phyloP scores from a whole-genome alignment of 2,797 vertebrate genomes.

The Smutsia gigantea region DNA sequence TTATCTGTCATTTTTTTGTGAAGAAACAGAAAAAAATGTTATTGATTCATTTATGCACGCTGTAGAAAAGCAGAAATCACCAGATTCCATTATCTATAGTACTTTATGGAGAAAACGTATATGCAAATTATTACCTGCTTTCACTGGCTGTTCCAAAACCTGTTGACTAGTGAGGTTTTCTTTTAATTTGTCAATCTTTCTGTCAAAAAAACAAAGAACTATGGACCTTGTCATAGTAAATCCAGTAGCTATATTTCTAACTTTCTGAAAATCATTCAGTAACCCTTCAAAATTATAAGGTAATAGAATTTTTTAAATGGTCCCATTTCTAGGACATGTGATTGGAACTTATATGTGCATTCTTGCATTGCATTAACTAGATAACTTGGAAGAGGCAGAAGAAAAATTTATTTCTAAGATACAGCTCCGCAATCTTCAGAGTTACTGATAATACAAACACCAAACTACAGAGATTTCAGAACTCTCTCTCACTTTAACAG shows the following conservation, averaged over 20 bases:
- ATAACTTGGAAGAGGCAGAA: not conserved
- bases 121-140: conserved; percentile 67
- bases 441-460: not conserved
- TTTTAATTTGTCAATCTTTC: conserved; percentile 78
- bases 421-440: not conserved
- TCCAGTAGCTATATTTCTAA: conserved; percentile 8
- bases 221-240: not conserved
- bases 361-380: not conserved
- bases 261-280: not conserved
- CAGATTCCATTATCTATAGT: not conserved
- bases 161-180: conserved; percentile 76
- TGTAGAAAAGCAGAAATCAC: not conserved
- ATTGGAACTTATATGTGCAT: not conserved
- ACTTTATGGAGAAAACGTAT: not conserved
- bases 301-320: not conserved
- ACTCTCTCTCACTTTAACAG: not conserved
- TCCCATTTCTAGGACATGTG: not conserved
- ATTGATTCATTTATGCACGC: not conserved
- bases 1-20: not conserved
- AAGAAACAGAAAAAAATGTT: not conserved
- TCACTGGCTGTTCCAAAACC: conserved; percentile 74
- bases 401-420: not conserved
- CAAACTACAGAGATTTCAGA: not conserved
- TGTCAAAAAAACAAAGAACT: conserved; percentile 41
- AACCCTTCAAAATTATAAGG: not conserved